Evolutionary conservation across 1,140 invertebrate species (phyloP).

Genomic region (Ceratina calcarata): DNA sequence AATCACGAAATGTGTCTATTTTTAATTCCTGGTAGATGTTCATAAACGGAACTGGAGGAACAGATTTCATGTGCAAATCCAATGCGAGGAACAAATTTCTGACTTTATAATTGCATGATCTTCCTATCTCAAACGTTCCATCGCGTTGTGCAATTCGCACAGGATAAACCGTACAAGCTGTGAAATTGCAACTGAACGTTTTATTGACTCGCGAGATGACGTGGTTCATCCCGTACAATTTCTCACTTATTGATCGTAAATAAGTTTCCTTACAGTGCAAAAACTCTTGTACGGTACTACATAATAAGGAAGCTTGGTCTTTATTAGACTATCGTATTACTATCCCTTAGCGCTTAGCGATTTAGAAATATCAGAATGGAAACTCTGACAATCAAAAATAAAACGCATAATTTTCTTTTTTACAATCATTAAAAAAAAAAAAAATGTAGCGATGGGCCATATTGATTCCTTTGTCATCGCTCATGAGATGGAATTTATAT

Average conservation of each 20-base stretch:
- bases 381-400: conserved; percentile 1
- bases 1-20: conserved; percentile 22
- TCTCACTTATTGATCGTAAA: conserved; percentile 6
- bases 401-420: neutral
- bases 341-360: neutral
- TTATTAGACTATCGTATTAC: conserved; percentile 12
- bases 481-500: conserved; percentile 24
- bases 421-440: neutral
- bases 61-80: conserved; percentile 18
- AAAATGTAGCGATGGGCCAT: conserved; percentile 7
- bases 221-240: conserved; percentile 8
- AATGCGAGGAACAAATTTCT: conserved; percentile 27
- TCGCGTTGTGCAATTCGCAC: conserved; percentile 14
- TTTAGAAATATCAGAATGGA: conserved; percentile 11
- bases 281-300: neutral
- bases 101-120: conserved; percentile 16
- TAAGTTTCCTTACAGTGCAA: neutral
- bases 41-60: conserved; percentile 13
- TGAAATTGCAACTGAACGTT: too few species aligned
- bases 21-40: neutral
- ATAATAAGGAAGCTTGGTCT: conserved; percentile 18
- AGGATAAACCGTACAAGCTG: neutral
- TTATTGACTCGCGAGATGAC: neutral
- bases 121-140: neutral
- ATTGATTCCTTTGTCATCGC: conserved; percentile 25